A percentile compares a stretch with the other conserved stretches of the same genome.
These are phyloP conservation scores for Trochalopteron elliotii DNA, from an alignment of 2,113 vertebrate genomes.

Conservation along the genomic window DNA sequence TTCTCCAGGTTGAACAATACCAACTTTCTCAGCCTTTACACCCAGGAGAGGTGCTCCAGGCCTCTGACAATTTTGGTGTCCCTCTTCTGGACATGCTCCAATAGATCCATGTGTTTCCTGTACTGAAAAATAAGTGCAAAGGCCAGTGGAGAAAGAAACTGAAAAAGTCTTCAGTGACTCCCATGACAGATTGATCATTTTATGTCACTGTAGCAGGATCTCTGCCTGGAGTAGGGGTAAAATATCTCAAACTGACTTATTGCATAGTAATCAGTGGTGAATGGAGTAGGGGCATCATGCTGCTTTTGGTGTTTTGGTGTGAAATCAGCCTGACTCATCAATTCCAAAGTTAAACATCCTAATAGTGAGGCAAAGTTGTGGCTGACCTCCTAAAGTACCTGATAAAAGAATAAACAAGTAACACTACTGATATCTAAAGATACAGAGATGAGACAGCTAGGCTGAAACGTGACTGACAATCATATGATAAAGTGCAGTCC, in stretches of 20 bases:
- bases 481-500: neutral
- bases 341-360: neutral
- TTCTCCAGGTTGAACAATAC: neutral
- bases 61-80: neutral
- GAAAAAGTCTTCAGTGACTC: neutral
- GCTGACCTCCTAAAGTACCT: neutral
- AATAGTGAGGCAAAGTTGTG: neutral
- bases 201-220: neutral
- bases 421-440: neutral
- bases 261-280: neutral
- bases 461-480: neutral
- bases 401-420: neutral
- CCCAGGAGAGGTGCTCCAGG: neutral
- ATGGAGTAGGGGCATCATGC: neutral
- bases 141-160: neutral
- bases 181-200: neutral
- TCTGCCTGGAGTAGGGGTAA: neutral
- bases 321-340: neutral
- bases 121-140: neutral
- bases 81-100: neutral
- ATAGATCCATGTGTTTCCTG: neutral
- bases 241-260: neutral
- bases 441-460: neutral
- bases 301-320: neutral
- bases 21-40: neutral